These are phyloP conservation scores for Paraplagusia blochii DNA, from an alignment of 2,113 vertebrate genomes.

Conservation along the genomic window DNA sequence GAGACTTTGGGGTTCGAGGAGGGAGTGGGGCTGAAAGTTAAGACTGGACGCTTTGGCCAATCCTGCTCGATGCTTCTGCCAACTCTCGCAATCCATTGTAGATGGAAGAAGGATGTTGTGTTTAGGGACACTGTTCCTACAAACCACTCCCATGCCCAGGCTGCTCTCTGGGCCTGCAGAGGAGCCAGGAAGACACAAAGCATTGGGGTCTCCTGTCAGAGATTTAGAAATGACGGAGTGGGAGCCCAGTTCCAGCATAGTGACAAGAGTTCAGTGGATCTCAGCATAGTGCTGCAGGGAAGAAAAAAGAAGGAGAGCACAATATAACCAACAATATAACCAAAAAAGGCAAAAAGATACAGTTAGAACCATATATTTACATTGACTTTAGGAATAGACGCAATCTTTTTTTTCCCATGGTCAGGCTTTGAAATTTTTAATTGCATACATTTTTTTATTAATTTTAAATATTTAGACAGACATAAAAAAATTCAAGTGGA, in stretches of 20 bases:
- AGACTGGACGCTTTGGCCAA: constrained; percentile 70
- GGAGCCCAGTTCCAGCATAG: constrained; percentile 85
- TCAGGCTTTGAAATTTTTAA: too few relatives aligned
- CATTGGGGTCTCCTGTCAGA: constrained; percentile 73
- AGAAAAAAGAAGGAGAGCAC: constrained; percentile 11
- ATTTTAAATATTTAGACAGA: too few relatives aligned
- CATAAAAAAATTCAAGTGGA: too few relatives aligned
- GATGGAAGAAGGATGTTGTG: constrained; percentile 72
- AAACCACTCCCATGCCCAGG: constrained; percentile 40
- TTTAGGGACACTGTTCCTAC: constrained; percentile 46
- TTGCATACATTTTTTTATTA: too few relatives aligned
- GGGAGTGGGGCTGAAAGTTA: constrained; percentile 62
- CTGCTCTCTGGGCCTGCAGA: constrained; percentile 47
- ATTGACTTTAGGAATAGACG: too few relatives aligned
- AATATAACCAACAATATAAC: neutral
- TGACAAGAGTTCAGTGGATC: constrained; percentile 52
- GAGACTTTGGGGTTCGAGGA: constrained; percentile 77
- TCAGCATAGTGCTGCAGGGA: constrained; percentile 85
- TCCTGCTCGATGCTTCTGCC: constrained; percentile 80
- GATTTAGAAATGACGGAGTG: constrained; percentile 78
- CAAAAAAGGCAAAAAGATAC: too few relatives aligned
- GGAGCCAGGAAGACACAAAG: constrained; percentile 36
- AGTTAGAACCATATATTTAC: neutral
- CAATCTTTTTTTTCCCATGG: too few relatives aligned
- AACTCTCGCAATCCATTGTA: constrained; percentile 81